Conservation (phyloP, 2,113 vertebrate species). For the Sturnus vulgaris region DNA sequence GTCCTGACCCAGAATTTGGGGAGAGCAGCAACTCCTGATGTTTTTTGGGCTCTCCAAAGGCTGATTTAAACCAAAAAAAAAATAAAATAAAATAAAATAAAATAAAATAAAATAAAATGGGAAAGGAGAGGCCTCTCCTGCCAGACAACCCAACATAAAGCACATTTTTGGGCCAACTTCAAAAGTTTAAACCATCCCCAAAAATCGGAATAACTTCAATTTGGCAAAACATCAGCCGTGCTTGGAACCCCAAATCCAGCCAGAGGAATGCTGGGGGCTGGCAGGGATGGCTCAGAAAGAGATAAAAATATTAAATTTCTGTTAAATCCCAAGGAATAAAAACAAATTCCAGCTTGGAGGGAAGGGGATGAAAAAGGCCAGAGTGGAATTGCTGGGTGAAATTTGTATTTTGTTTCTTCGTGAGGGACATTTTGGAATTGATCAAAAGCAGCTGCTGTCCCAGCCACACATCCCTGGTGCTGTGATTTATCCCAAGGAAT, state of each 20-base stretch:
- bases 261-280: neutral
- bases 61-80: neutral
- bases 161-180: conserved; percentile 21
- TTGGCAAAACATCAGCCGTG: neutral
- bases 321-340: conserved; percentile 10
- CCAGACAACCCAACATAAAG: neutral
- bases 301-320: conserved; percentile 23
- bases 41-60: neutral
- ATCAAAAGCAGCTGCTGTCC: conserved; percentile 52
- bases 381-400: neutral
- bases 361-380: neutral
- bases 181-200: neutral
- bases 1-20: neutral
- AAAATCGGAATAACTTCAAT: neutral
- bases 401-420: conserved; percentile 15
- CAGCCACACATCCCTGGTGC: neutral
- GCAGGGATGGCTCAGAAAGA: neutral
- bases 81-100: too few species aligned
- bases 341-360: neutral
- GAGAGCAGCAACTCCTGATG: neutral
- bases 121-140: neutral
- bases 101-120: neutral
- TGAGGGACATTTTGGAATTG: neutral
- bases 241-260: neutral
- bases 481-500: neutral